phyloP scores from a whole-genome alignment of 2,113 vertebrate genomes.

The Eptesicus fuscus region DNA sequence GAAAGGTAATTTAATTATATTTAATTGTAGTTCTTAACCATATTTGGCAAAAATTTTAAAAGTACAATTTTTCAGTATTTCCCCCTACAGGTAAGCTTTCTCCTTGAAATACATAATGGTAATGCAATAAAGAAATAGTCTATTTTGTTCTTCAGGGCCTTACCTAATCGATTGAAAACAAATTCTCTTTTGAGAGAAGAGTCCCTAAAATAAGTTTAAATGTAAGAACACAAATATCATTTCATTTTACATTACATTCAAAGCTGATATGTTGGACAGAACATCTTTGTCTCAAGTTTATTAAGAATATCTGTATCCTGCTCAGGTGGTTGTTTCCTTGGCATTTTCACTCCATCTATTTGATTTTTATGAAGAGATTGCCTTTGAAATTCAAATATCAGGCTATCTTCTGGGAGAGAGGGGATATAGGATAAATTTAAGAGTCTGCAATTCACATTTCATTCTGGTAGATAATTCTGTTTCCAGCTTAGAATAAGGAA shows the following conservation, averaged over 20 bases:
- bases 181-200: background rate
- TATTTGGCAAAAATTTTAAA: background rate
- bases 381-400: constrained; percentile 15
- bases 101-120: background rate
- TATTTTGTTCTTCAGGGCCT: background rate
- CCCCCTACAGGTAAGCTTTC: background rate
- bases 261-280: background rate
- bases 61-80: background rate
- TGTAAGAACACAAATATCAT: background rate
- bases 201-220: background rate
- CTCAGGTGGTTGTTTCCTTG: background rate
- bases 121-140: background rate
- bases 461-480: background rate
- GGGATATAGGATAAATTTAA: background rate
- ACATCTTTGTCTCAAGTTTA: background rate
- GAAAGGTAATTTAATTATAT: background rate
- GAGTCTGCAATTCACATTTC: background rate
- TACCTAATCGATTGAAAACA: constrained; percentile 21
- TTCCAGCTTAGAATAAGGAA: background rate
- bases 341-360: background rate
- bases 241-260: constrained; percentile 1
- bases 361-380: background rate
- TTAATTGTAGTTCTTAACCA: background rate
- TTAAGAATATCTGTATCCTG: background rate
- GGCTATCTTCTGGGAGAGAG: background rate